phyloP scores from a whole-genome alignment of 2,113 vertebrate species.

The Gadus chalcogrammus region DNA sequence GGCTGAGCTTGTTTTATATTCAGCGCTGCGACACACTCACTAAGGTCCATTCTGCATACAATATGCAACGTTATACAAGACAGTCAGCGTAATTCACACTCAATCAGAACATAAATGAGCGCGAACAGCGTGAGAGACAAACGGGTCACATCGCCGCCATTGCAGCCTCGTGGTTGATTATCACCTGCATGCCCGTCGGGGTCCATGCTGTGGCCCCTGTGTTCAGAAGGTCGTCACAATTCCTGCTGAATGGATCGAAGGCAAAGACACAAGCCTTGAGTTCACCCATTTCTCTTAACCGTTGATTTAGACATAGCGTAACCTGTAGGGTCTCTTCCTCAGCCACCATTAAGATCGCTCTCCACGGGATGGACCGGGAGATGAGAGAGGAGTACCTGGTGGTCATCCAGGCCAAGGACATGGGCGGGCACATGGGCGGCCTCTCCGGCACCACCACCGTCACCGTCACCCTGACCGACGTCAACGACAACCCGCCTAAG shows the following conservation, averaged over 20 bases:
- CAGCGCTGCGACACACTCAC: conserved; percentile 66
- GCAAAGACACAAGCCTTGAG: conserved; percentile 20
- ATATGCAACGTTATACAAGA: conserved; percentile 74
- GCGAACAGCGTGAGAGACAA: conserved; percentile 63
- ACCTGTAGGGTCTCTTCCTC: conserved; percentile 37
- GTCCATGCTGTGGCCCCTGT: too few species aligned
- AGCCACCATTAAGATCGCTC: conserved; percentile 96
- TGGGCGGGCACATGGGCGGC: conserved; percentile 98
- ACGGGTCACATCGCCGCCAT: conserved; percentile 15
- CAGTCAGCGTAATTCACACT: conserved; percentile 71
- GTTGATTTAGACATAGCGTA: conserved; percentile 32
- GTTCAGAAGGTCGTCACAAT: too few species aligned
- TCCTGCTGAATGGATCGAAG: too few species aligned
- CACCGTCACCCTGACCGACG: conserved; percentile 90
- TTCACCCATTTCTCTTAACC: conserved; percentile 34
- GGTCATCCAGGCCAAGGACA: conserved; percentile 98
- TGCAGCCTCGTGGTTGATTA: neutral
- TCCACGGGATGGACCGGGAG: conserved; percentile 97
- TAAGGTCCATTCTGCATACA: conserved; percentile 74
- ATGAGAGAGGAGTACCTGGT: conserved; percentile 96
- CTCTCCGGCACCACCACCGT: conserved; percentile 95
- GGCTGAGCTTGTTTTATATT: conserved; percentile 71
- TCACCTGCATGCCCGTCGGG: neutral
- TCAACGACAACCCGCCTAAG: conserved; percentile 98
- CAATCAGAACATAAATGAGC: conserved; percentile 73